Conservation (phyloP, 1,140 invertebrate genomes). For the Drosophila ironensis region DNA sequence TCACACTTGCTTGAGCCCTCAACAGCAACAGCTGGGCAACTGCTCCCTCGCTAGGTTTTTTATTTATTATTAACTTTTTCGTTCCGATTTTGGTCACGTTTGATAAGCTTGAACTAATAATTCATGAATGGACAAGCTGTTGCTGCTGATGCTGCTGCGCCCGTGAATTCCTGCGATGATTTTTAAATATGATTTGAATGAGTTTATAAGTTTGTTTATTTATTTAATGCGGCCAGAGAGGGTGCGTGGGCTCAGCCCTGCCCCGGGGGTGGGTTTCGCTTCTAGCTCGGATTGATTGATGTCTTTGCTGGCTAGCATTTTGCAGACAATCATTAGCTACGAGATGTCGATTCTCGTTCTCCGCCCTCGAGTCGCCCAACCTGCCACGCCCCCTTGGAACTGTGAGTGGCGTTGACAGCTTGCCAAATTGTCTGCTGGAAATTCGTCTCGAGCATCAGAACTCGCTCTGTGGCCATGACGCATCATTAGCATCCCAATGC, state of each 20-base stretch:
- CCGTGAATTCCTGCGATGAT: constrained; percentile 44
- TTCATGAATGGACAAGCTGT: constrained; percentile 75
- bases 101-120: constrained; percentile 75
- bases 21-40: constrained; percentile 56
- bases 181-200: constrained; percentile 79
- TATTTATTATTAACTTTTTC: constrained; percentile 67
- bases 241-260: neutral
- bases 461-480: constrained; percentile 28
- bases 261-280: constrained; percentile 33
- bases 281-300: constrained; percentile 62
- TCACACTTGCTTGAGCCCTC: constrained; percentile 53
- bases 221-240: constrained; percentile 43
- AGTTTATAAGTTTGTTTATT: constrained; percentile 79
- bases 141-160: constrained; percentile 50
- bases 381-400: constrained; percentile 38
- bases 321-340: constrained; percentile 72
- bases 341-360: constrained; percentile 27
- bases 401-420: constrained; percentile 70
- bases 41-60: constrained; percentile 7
- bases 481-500: constrained; percentile 54
- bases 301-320: constrained; percentile 57
- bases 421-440: constrained; percentile 70
- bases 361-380: constrained; percentile 12
- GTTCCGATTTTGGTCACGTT: constrained; percentile 70
- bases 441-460: constrained; percentile 32